Evolutionary conservation across 1,140 invertebrate genomes (phyloP), one percentile per base, ranked within the genome.

Genomic region (Pseudomyrmex dendroicus): DNA sequence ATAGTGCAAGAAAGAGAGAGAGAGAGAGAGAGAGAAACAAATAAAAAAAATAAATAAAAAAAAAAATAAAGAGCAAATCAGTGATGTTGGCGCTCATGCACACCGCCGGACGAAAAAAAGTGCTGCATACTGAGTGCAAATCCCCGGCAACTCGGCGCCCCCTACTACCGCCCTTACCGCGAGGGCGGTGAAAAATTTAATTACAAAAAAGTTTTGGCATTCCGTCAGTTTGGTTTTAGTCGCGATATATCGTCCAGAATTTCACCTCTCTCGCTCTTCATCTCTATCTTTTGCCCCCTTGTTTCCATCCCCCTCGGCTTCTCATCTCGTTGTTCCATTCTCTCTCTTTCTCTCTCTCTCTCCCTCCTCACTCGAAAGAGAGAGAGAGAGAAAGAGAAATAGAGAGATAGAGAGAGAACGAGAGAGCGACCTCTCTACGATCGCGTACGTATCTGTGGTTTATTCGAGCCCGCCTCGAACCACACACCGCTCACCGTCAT

Each of bases 181-280:
- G 84, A 64, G 73, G 17, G 84, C 80, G 89, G 84, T 83, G 83
- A 91, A 91, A 92, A 91, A 92, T 92, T 92, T 92, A 91, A 92
- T 92, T 92, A 92, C 89, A 92, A 92, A 92, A 92, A 92, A 92
- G 91, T 92, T 92, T 91, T 91, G 91, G 90, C 91, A 92, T 92
- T 92, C 91, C 91, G 88, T 92, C 91, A 91, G 91, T 92, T 92
- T 91, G 89, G 91, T 91, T 89, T 89, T 91, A 92, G 88, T 91
- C 86, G 85, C 84, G 86, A 89, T 89, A 89, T 89, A 89, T 89
- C 87, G 84, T 76, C 76, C 80, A 83, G 84, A 87, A 89, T 86
- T 83, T 68, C 59, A n/a, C 59, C 20, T 84, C 77, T 3, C 17
- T 67, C 76, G 17, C 63, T 73, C 54, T 17, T 66, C 35, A 56